A percentile compares a stretch with the other conserved stretches of the same genome.
phyloP scores from a whole-genome alignment of 2,888 invertebrate genomes.

The Diaperis boleti region DNA sequence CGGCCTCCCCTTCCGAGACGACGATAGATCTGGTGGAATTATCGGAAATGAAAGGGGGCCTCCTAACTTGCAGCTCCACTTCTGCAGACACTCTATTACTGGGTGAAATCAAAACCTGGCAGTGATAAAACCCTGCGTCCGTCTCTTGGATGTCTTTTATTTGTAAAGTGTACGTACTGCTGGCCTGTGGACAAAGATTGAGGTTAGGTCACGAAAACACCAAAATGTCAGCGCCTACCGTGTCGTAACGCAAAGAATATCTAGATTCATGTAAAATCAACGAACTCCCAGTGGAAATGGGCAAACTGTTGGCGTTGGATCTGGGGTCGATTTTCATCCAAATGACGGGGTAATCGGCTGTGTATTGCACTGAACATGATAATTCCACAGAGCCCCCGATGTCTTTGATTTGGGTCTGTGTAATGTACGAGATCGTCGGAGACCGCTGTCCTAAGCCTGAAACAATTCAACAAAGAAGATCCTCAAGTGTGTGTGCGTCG shows the following conservation, averaged over 20 bases:
- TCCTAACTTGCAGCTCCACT: slow-evolving; percentile 87
- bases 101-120: slow-evolving; percentile 86
- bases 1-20: slow-evolving; percentile 80
- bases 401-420: slow-evolving; percentile 92
- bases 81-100: slow-evolving; percentile 85
- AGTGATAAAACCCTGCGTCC: slow-evolving; percentile 89
- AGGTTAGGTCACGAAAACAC: neutral
- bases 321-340: slow-evolving; percentile 78
- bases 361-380: slow-evolving; percentile 90
- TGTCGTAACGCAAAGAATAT: slow-evolving; percentile 84
- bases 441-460: slow-evolving; percentile 77
- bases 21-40: slow-evolving; percentile 90
- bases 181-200: slow-evolving; percentile 66
- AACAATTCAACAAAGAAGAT: slow-evolving; percentile 37
- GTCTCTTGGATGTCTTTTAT: slow-evolving; percentile 95
- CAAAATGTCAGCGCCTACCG: slow-evolving; percentile 53
- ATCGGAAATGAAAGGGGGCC: slow-evolving; percentile 92
- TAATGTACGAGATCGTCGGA: slow-evolving; percentile 91
- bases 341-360: slow-evolving; percentile 87
- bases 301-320: slow-evolving; percentile 79
- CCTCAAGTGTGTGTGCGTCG: slow-evolving; percentile 6
- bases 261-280: slow-evolving; percentile 88
- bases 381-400: slow-evolving; percentile 91
- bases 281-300: slow-evolving; percentile 85
- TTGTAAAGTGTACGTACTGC: slow-evolving; percentile 86